Conservation (phyloP, 2,113 vertebrate genomes). For the Aldabrachelys gigantea region DNA sequence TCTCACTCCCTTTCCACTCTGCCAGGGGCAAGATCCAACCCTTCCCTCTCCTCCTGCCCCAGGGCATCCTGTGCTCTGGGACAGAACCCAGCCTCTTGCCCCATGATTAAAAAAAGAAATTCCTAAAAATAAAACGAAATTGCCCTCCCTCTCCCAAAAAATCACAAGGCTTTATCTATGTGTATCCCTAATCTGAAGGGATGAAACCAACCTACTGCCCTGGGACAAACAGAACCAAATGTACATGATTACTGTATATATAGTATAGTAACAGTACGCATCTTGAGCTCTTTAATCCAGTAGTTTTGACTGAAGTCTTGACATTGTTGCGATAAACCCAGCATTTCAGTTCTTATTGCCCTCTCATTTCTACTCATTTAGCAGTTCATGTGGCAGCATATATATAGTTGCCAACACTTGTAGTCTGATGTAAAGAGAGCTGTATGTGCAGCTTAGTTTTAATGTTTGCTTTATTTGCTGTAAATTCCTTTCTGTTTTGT, state of each 20-base stretch:
- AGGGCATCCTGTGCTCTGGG: not conserved
- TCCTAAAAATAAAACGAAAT: not conserved
- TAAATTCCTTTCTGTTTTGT: conserved; percentile 1
- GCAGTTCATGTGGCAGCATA: not conserved
- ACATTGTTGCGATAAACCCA: not conserved
- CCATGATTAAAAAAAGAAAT: not conserved
- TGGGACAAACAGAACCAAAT: not conserved
- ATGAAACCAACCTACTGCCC: not conserved
- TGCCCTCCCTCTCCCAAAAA: not conserved
- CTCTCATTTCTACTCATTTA: not conserved
- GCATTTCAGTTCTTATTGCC: not conserved
- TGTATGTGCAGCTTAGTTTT: not conserved
- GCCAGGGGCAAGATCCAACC: not conserved
- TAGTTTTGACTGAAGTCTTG: conserved; percentile 5
- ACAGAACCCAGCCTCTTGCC: not conserved
- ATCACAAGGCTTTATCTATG: not conserved
- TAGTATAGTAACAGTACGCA: not conserved
- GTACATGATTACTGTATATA: not conserved
- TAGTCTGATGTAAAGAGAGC: not conserved
- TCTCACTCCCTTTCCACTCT: not conserved
- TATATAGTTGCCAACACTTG: not conserved
- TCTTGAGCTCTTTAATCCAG: not conserved
- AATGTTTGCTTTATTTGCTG: not conserved
- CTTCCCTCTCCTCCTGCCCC: not conserved
- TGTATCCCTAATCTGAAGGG: not conserved